Evolutionary conservation across 2,888 invertebrate genomes (phyloP), one percentile per base, ranked within the genome.

Genomic region (Caenorhabditis macrosperma): DNA sequence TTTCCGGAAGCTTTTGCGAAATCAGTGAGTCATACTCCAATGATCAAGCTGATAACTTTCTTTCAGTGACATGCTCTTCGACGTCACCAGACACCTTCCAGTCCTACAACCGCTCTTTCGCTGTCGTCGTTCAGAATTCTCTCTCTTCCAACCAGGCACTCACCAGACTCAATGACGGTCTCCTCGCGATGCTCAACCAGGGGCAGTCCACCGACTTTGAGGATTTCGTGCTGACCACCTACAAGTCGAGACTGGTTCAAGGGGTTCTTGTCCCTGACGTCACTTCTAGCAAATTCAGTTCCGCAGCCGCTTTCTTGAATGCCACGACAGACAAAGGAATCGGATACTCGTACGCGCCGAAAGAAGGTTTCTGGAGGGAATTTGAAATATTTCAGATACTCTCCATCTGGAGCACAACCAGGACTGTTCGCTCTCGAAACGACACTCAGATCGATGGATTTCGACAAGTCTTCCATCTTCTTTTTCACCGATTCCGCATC

Each of bases 391-490:
- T 69, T 38, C 26, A 61, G 72, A 12, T 81, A 72, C 28, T 79
- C 83, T 30, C 69, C 81, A 24, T 12, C 54, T 30, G 67, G 69
- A 6, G 10, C 59, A 1, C 83, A 81, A 64, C 79, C 81, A 2
- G 78, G 79, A 50, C 41, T 82, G 1, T 54, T 55, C 5, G 83
- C 83, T 9, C 41, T 83, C 20, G 61, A 75, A 28, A 67, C 79
- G 0, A 74, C 83, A 9, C 17, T 83, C 38, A 50, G 46, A 41
- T 72, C 77, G 0, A 69, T 83, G 64, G 77, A 77, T 46, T 71
- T 75, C 50, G 83, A 83, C 41, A 83, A 83, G 48, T 82, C 81
- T 0, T 81, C 83, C 30, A 80, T 83, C 26, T 82, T 83, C 66
- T 64, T 83, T 38, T 83, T 83, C 75, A 72, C 78, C 5, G 80